These are phyloP conservation scores for Chaetophractus vellerosus DNA, from an alignment of 2,797 vertebrate species.

Conservation along the genomic window DNA sequence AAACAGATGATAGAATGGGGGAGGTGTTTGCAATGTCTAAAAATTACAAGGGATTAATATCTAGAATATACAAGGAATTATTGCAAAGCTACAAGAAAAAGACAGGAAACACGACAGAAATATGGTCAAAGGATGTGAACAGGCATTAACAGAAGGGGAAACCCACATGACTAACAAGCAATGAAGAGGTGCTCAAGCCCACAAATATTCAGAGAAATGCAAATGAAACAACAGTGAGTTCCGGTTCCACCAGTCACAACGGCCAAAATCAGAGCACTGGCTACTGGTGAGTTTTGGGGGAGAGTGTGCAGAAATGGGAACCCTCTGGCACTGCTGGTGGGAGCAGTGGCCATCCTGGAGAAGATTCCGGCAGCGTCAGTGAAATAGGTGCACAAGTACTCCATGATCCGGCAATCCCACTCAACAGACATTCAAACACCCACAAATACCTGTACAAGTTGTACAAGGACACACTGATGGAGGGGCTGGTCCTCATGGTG, in stretches of 20 bases:
- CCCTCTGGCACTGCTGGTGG: not conserved
- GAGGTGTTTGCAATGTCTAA: conserved; percentile 40
- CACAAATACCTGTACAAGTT: no score
- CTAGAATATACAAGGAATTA: conserved; percentile 78
- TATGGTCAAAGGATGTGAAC: conserved; percentile 77
- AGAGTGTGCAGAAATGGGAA: not conserved
- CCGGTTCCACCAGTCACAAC: not conserved
- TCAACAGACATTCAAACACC: not conserved
- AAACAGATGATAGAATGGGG: not conserved
- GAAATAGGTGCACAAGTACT: not conserved
- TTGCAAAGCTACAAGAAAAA: conserved; percentile 79
- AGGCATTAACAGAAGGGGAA: conserved; percentile 79
- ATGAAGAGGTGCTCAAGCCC: conserved; percentile 63
- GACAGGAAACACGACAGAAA: conserved; percentile 83
- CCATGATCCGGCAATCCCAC: rapidly evolving
- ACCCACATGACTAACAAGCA: conserved; percentile 80
- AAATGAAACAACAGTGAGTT: conserved; percentile 66
- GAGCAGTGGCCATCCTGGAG: not conserved
- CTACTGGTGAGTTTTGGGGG: not conserved
- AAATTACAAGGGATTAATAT: conserved; percentile 66
- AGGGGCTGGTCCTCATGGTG: no score
- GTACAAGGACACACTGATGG: not conserved
- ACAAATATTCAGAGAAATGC: conserved; percentile 81
- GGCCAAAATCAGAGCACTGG: conserved; percentile 24
- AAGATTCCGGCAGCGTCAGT: not conserved